Evolutionary conservation across 2,113 vertebrate species (phyloP), one percentile per base, ranked within the genome.

Genomic region (Notothenia coriiceps): DNA sequence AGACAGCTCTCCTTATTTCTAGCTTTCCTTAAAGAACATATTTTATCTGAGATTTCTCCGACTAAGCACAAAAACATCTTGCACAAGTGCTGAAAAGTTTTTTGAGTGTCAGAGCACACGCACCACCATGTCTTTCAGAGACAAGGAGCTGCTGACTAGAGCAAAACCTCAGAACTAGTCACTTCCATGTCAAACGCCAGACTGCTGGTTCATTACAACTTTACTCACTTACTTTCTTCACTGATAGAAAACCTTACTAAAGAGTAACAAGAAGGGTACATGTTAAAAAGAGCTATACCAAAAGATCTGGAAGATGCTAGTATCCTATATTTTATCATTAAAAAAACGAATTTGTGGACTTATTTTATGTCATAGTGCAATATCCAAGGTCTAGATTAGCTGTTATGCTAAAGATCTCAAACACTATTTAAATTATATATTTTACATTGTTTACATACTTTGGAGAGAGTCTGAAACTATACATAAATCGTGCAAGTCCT

Each of bases 101-200:
- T 50, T 61, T 73, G 29, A 29, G 6, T 67, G 63, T 51, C 52
- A 22, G 62, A 54, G 83, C 44, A 68, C 29, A 29, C 29, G 29
- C 29, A 4, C 29, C 29, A 55, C 20, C n/a, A 12, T 1, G 17
- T 61, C 68, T 44, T 66, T 77, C 76, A 84, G 65, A 61, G 78
- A 71, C 40, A 57, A 71, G 49, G 62, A 73, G 46, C 56, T 79
- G 89, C 84, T 83, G 88, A 91, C 77, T 74, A 29, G 43, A 71
- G 52, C 15, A 67, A 83, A 87, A 79, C 57, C 5, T 1, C 43
- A 69, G 43, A 83, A 57, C 2, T 8, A 69, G 46, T 86, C 74
- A 57, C 14, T 55, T 44, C 68, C 87, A n/a, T 80, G 20, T 80
- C 70, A 74, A 33, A 75, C 51, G 71, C 67, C 52, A 29, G 77